Base-by-base conservation (phyloP, 2,113 vertebrate species). In the Phaethornis superciliosus region DNA sequence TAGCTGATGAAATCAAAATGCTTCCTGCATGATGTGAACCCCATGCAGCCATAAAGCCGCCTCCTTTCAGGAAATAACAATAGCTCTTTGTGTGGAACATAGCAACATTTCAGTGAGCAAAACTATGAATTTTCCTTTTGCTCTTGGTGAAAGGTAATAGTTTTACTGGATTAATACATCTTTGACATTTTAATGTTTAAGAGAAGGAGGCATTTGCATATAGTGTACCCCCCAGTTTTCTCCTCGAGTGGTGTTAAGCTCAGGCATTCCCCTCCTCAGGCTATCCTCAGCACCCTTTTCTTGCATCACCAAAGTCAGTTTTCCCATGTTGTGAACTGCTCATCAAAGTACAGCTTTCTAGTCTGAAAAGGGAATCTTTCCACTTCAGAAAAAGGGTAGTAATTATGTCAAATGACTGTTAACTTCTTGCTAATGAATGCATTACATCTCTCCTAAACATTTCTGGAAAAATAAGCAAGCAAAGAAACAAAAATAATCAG, bases 391-490 rank as follows among this genome's bases (percentile, higher is more conserved):
- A 94, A 95, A 89, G 46, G 74, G 81, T 81, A 30, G 62, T 89
- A 95, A 96, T 96, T 95, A 96, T 3, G 2, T 79, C 92, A 96
- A 95, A 92, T 94, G 81, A 84, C 86, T 90, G 77, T 90, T 95
- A 95, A 87, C 69, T 22, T 95, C 58, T 96, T 92, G 86, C 65
- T 96, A 96, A 96, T 96, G 93, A 96, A 94, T 84, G 84, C 81
- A 87, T 89, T 95, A 76, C 54, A 87, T 90, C 44, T 92, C 89
- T 93, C 72, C 89, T 87, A 96, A 96, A 96, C 89, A 93, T 79
- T 88, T 96, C 83, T 96, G 46, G 49, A 88, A 90, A 35, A 90
- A 87, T 85, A 51, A 85, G 70, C 85, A 95, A 85, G 90, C 85
- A 85, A 82, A 65, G 92, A 94, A 93, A 96, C 71, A 93, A 93